These are phyloP conservation scores for Dryocosmus kuriphilus DNA, from an alignment of 2,888 invertebrate genomes.

Conservation along the genomic window DNA sequence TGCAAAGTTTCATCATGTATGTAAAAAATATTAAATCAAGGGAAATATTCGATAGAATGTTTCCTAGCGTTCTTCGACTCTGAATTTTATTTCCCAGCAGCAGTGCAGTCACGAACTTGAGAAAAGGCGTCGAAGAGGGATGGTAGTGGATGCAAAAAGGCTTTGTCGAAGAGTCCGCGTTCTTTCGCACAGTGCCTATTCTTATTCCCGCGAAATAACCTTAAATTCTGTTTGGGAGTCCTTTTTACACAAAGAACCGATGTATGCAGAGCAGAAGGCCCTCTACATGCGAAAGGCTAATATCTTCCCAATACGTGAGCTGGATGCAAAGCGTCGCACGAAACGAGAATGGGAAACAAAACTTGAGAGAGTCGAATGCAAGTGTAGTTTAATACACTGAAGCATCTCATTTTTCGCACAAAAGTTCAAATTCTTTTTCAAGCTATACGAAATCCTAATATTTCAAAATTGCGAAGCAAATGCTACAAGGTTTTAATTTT, in stretches of 20 bases:
- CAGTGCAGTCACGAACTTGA: conserved; percentile 58
- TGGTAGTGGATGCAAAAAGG: conserved; percentile 57
- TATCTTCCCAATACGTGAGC: conserved; percentile 74
- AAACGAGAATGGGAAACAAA: background rate
- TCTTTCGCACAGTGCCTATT: conserved; percentile 65
- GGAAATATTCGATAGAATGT: background rate
- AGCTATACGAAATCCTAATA: too few species aligned
- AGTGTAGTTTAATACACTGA: conserved; percentile 25
- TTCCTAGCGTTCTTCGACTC: conserved; percentile 1
- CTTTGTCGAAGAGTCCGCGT: conserved; percentile 53
- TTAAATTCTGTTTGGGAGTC: conserved; percentile 77
- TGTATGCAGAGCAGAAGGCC: conserved; percentile 72
- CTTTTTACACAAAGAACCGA: conserved; percentile 76
- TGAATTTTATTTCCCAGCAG: conserved; percentile 30
- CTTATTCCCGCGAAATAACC: conserved; percentile 76
- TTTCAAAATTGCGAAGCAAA: too few species aligned
- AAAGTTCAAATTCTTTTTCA: too few species aligned
- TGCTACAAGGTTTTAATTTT: too few species aligned
- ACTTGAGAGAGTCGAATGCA: conserved; percentile 40
- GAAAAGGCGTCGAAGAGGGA: conserved; percentile 46
- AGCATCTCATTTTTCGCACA: background rate
- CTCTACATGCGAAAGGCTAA: conserved; percentile 75
- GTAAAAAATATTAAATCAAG: background rate
- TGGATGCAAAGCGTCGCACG: conserved; percentile 59
- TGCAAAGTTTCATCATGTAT: background rate